Evolutionary conservation across 2,113 vertebrate species (phyloP), one percentile per base, ranked within the genome.

Genomic region (Crypturellus undulatus): DNA sequence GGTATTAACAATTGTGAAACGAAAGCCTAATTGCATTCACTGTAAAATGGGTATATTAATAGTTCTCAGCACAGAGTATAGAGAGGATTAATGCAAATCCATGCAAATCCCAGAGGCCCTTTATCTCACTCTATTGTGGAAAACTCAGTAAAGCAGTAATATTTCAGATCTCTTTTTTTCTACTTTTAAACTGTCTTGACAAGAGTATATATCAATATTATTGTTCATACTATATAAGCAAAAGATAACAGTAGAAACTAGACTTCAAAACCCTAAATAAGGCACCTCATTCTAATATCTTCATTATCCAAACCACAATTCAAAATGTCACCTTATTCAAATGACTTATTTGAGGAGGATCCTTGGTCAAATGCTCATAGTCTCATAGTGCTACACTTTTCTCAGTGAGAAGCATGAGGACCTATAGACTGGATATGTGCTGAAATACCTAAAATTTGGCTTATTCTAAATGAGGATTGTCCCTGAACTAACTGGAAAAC

Each of bases 11-110:
- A 76, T n/a, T 91, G 38, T 58, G 34, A 30, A 84, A 86, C 0
- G 7, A 76, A 94, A 90, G 34, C 58, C 92, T 92, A 93, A 95
- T 95, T 96, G 87, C 80, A 81, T 92, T 95, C 89, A 93, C 54
- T 79, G 26, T 90, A 93, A 87, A 96, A 95, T 62, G 40, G 22
- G 26, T 89, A 79, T 92, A 95, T 89, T 90, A 92, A 87, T 92
- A 94, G 83, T 77, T 92, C 43, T 87, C 30, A 69, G 51, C 43
- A 76, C 47, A 79, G 73, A 81, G 10, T 76, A 92, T 19, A 68
- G 73, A 90, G 9, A 87, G 83, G 95, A 93, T 95, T 90, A 95
- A 95, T 84, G 90, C 83, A 92, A 96, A 94, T 89, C 88, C 62
- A 16, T 72, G 40, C 76, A 89, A 95, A 79, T 94, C 90, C 83